These are phyloP conservation scores for Sebastes miniatus DNA, from an alignment of 2,797 vertebrate genomes.

Conservation along the genomic window DNA sequence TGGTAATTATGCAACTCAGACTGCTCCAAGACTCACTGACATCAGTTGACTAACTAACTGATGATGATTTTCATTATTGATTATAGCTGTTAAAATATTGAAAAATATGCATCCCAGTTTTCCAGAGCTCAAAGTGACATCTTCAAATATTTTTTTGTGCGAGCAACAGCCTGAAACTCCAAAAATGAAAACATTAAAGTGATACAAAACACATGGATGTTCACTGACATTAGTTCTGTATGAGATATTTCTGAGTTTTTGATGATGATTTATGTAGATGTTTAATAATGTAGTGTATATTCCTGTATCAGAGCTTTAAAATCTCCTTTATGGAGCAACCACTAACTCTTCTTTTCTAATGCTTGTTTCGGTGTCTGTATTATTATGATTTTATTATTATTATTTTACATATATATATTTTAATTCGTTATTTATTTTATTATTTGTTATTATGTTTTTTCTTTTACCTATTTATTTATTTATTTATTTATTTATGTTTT, in stretches of 20 bases:
- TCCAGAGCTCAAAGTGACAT: neutral
- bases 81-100: neutral
- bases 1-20: neutral
- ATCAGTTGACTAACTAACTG: neutral
- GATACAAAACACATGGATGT: neutral
- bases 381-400: too few species aligned
- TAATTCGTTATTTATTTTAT: too few species aligned
- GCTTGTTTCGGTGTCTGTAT: too few species aligned
- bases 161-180: neutral
- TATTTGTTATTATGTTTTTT: too few species aligned
- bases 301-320: neutral
- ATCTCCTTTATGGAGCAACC: neutral
- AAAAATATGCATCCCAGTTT: neutral
- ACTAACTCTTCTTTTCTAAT: too few species aligned
- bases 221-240: neutral
- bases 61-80: neutral
- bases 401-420: too few species aligned
- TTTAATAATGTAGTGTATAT: neutral
- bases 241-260: neutral
- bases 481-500: too few species aligned
- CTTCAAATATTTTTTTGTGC: neutral
- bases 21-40: neutral
- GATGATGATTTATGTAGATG: neutral
- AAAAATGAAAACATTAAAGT: neutral
- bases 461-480: too few species aligned